Base-by-base conservation (phyloP, 2,113 vertebrate species). In the Puma concolor region DNA sequence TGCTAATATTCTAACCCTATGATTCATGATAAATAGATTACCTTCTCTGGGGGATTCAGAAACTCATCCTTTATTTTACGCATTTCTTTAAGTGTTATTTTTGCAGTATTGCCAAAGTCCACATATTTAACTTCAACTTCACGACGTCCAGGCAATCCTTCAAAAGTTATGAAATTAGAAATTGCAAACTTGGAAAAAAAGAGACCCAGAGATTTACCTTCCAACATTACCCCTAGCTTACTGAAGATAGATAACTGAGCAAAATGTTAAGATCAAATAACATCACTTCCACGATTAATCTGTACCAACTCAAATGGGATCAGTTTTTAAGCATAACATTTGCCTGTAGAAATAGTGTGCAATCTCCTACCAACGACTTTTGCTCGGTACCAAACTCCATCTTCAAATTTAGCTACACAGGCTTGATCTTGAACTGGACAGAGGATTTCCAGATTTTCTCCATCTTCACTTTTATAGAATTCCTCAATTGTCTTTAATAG, bases 351-450 rank as follows among this genome's bases (percentile, higher is more conserved):
- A 98, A 93, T 0, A 97, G n/a, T 14, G 11, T 91, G 14, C 5
- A 96, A 63, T 63, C 95, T 90, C 93, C 63, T 98, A 99, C 99
- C 99, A 97, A 97, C 98, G 90, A 99, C 98, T 97, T 99, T 98
- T 88, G 99, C 99, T 98, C 99, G 99, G 97, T 99, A 99, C 99
- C 99, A 99, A 85, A 98, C 82, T 72, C 99, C 98, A 98, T 99
- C 99, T 33, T 99, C 97, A 95, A 98, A 99, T 88, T 98, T 98
- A 64, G 99, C 99, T 60, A 99, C 96, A 79, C 99, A 99, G n/a
- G 99, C 98, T 98, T 99, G 99, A 88, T 99, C 99, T 60, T 99
- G 97, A 94, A 98, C 84, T 29, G 99, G 99, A 91, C 98, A 99
- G 97, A 98, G 97, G 83, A 99, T 97, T 97, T 98, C 97, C 54